Conservation (phyloP, 2,113 vertebrate species). For the Lamprologus callipterus region DNA sequence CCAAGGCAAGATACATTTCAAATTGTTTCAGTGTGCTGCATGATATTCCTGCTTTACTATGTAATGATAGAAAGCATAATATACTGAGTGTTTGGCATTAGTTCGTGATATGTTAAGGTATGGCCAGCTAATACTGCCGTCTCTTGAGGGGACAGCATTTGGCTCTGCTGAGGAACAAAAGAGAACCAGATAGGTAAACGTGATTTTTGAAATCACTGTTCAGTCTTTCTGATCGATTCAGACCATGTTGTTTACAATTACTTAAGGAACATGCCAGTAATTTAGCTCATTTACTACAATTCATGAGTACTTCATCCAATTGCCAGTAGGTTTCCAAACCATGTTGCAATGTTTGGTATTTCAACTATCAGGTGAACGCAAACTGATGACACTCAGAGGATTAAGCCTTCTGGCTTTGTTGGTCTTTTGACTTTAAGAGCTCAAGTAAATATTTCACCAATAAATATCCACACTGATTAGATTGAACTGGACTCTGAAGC, state of each 20-base stretch:
- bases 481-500: not conserved
- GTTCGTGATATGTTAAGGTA: constrained; percentile 19
- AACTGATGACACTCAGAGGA: not conserved
- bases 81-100: constrained; percentile 26
- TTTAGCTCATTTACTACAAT: not conserved
- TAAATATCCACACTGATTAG: not conserved
- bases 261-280: not conserved
- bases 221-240: not conserved
- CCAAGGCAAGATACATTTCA: constrained; percentile 19
- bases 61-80: constrained; percentile 38
- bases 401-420: not conserved
- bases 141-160: constrained; percentile 67
- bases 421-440: not conserved
- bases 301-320: not conserved
- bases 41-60: constrained; percentile 53
- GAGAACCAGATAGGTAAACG: not conserved
- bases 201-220: not conserved
- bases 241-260: not conserved
- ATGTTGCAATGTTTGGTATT: not conserved
- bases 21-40: constrained; percentile 47
- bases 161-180: not conserved
- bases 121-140: constrained; percentile 67
- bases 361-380: not conserved
- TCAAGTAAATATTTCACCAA: not conserved
- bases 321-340: not conserved